Base-by-base conservation (phyloP, 2,888 invertebrate genomes). In the Beris morrisii region DNA sequence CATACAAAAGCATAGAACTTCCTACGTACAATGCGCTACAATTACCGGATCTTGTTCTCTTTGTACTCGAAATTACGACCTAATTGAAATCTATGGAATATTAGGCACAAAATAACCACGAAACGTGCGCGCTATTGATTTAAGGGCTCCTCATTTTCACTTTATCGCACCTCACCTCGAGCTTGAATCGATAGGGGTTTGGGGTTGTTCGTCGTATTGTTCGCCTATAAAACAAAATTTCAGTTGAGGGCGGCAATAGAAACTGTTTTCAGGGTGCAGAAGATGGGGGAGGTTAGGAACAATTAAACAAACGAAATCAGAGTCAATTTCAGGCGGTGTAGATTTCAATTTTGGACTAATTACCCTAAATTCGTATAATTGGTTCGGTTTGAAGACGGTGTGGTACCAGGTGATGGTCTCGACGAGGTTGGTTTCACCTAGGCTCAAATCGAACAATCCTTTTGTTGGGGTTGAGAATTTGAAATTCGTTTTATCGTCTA, bases 301-400 rank as follows among this genome's bases (percentile, higher is more conserved):
- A 56, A 43, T 56, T 56, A 38, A 31, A 56, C 32, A 56, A 54
- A 56, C 56, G 32, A 38, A 56, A 38, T 56, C 38, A 13, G 44
- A 56, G 11, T 22, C 32, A 31, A 56, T 56, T 56, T 56, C 44
- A 56, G 30, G 44, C 44, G 56, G 56, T 38, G 56, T 56, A 56
- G 56, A 56, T 56, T 56, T 56, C 56, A 56, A 56, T 56, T 56
- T 56, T 43, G 38, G 38, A 56, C 56, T 56, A 56, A 56, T 56
- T 56, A 56, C 56, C 44, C 38, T 32, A 56, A 56, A 43, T 56
- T 56, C 32, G 38, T 56, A 22, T 5, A 56, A 43, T 38, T 38
- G 38, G 38, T 38, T 38, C 9, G 38, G 38, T 38, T 38, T 5
- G 38, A 7, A 7, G 38, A 38, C 38, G 38, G 38, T 38, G 38